Base-by-base conservation (phyloP, 2,888 invertebrate species). In the Leptinotarsa haldemani region DNA sequence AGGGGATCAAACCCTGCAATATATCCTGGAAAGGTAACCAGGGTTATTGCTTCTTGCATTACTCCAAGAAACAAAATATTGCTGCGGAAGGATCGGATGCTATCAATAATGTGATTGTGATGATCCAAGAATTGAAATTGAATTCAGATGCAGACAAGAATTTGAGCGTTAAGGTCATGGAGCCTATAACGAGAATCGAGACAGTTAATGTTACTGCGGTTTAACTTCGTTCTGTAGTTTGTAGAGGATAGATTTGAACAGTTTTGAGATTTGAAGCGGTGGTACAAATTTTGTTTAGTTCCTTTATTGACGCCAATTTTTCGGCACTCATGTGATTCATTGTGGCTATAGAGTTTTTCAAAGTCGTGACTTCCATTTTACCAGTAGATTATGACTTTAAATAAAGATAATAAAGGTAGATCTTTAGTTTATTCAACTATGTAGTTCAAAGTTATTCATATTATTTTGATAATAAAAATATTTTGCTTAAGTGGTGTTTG, bases 1-100 rank as follows among this genome's bases (percentile, higher is more conserved):
- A 94, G 80, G 93, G 94, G 64, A 93, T 94, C 71, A 93, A 93
- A 83, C 94, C 95, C 5, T 91, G 91, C 80, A 91, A 93, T 77
- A 94, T 95, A 87, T 91, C 92, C 70, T 95, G 95, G 95, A 82
- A 84, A 30, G 87, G 87, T 1, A 83, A 83, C 76, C 84, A 82
- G 74, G 87, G 87, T 9, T 85, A 85, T 76, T 87, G 87, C 77
- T 93, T 92, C 82, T 89, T 95, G 80, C 94, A 94, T 86, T 94
- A 94, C 88, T 91, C 92, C 80, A 94, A 93, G 86, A 89, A 91
- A 68, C 73, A 77, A 64, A 70, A 68, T 56, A 73, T 70, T 53
- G 72, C 74, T 22, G 72, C 70, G 16, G 67, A 16, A 20, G 56
- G 46, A 58, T 86, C 87, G n/a, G 82, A 88, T 47, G 86, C 86